Percentiles rank a stretch among this genome's conserved stretches.
Conservation (phyloP, 2,888 invertebrate species). For the Megaustenia siamemsis region DNA sequence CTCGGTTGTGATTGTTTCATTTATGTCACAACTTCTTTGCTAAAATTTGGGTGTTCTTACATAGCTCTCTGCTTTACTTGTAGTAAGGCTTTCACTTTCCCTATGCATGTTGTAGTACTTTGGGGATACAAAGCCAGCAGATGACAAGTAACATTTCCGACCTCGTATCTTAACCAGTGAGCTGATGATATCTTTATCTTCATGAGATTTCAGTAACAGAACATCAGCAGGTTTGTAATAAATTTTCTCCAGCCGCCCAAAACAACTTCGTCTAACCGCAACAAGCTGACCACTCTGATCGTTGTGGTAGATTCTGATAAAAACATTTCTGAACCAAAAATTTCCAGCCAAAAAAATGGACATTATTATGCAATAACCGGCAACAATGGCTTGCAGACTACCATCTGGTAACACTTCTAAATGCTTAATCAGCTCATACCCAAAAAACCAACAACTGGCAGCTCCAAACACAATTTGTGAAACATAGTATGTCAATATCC, state of each 20-base stretch:
- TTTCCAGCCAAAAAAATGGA: not conserved
- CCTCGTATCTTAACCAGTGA: slow-evolving; percentile 16
- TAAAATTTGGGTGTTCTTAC: slow-evolving; percentile 30
- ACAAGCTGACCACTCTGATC: slow-evolving; percentile 38
- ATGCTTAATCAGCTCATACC: not conserved
- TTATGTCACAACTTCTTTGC: too few relatives aligned
- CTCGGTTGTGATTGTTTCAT: too few relatives aligned
- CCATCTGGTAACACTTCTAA: not conserved
- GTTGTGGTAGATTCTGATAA: slow-evolving; percentile 36
- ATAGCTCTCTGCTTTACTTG: not conserved
- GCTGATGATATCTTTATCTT: not conserved
- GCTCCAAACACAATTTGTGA: not conserved
- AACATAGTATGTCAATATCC: not conserved
- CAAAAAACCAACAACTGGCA: not conserved
- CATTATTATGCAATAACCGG: not conserved
- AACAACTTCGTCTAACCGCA: slow-evolving; percentile 13
- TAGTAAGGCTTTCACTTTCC: not conserved
- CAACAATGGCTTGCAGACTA: not conserved
- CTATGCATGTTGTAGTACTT: slow-evolving; percentile 45
- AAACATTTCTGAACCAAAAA: not conserved
- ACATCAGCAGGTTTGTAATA: slow-evolving; percentile 30
- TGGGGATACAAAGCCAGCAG: slow-evolving; percentile 24
- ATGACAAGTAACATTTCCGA: not conserved
- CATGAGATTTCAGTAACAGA: not conserved
- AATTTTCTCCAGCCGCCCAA: slow-evolving; percentile 32